Percentiles rank a stretch among this genome's conserved stretches.
Evolutionary conservation across 2,888 invertebrate species (phyloP).

Genomic region (Craniophora ligustri): DNA sequence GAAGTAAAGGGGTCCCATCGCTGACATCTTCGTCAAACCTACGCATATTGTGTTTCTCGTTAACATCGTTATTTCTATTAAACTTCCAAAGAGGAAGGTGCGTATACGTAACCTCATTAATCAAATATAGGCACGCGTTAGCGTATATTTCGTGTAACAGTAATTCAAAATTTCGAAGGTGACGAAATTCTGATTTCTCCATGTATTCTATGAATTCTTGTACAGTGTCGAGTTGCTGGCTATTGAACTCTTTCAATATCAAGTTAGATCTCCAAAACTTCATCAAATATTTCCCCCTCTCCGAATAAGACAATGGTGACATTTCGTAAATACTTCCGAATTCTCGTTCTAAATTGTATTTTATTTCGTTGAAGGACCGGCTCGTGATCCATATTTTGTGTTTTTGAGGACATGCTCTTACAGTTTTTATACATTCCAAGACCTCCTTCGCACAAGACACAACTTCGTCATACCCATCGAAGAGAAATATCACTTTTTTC

Average conservation of each 20-base stretch:
- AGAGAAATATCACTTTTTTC: slow-evolving; percentile 29
- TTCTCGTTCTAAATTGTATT: slow-evolving; percentile 13
- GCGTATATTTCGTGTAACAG: not conserved
- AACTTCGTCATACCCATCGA: slow-evolving; percentile 53
- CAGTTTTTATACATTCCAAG: slow-evolving; percentile 4
- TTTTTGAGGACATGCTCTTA: slow-evolving; percentile 3
- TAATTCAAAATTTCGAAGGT: not conserved
- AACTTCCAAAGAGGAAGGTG: slow-evolving; percentile 5
- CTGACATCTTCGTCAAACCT: not conserved
- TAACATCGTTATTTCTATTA: not conserved
- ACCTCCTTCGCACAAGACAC: slow-evolving; percentile 36
- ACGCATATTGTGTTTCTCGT: not conserved
- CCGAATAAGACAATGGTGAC: slow-evolving; percentile 10
- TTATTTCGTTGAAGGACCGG: slow-evolving; percentile 36
- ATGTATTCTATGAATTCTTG: slow-evolving; percentile 12
- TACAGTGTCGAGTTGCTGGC: slow-evolving; percentile 25
- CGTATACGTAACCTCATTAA: not conserved
- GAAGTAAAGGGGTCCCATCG: slow-evolving; percentile 26
- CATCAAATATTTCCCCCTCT: slow-evolving; percentile 30
- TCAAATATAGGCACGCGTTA: not conserved
- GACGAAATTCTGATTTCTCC: not conserved
- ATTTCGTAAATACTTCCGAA: slow-evolving; percentile 29
- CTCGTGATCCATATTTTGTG: slow-evolving; percentile 43
- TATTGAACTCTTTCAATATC: slow-evolving; percentile 9
- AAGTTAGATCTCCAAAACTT: slow-evolving; percentile 25